Base-by-base conservation (phyloP, 2,113 vertebrate genomes). In the Dendropsophus ebraccatus region DNA sequence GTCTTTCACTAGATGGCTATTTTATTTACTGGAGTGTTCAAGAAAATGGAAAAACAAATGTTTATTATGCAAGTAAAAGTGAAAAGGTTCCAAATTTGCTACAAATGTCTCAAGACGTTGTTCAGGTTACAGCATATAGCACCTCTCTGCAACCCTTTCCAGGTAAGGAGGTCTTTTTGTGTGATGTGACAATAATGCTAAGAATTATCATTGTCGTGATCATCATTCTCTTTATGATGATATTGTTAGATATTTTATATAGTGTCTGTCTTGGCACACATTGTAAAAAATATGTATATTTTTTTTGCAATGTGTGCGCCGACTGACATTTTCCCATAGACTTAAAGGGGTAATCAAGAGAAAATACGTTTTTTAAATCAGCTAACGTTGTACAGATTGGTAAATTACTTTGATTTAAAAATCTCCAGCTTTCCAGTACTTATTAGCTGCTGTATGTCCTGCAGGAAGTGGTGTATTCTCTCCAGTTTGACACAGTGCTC, bases 11-110 rank as follows among this genome's bases (percentile, higher is more conserved):
- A 41, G 93, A 94, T 75, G 83, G 90, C 5, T 86, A 91, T 32
- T 93, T 91, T 84, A 54, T 94, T 50, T 95, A 94, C 12, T 95
- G 93, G 94, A 91, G 87, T 0, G 4, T 1, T 52, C 81, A 85
- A 85, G 82, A n/a, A 2, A 76, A 89, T 58, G 89, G 89, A 30
- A 84, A 77, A 81, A 50, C 87, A 2, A 87, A 87, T 85, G 88
- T 94, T 88, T 92, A 88, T 88, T 88, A 91, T 72, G 49, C 88
- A 67, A 76, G 87, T 82, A 94, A 94, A 87, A 87, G 54, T 54
- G 87, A 0, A 13, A 72, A 70, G 41, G 16, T 74, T 13, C 23
- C 67, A 0, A 10, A 87, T 13, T 89, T 89, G 49, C 87, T 88
- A 9, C 84, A 87, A 49, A 87, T 32, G 62, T 54, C 7, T 50